Percentiles rank a stretch among this genome's conserved stretches.
These are phyloP conservation scores for Ferdinandea cuprea DNA, from an alignment of 2,888 invertebrate species.

Conservation along the genomic window DNA sequence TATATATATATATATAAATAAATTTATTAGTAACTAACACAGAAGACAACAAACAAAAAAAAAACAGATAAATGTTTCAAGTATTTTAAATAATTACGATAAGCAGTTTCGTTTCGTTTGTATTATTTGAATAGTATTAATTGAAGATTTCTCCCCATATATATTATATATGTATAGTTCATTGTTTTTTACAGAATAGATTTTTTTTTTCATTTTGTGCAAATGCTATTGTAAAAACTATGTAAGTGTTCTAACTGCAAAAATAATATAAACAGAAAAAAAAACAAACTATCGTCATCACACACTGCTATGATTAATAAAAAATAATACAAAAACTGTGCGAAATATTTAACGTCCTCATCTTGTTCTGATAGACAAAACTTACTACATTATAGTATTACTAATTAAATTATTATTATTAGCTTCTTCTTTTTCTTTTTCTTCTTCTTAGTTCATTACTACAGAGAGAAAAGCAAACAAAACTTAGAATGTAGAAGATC, in stretches of 20 bases:
- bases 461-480: slow-evolving; percentile 18
- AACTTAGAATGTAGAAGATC: slow-evolving; percentile 17
- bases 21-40: slow-evolving; percentile 67
- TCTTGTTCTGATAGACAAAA: slow-evolving; percentile 70
- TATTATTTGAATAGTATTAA: slow-evolving; percentile 73
- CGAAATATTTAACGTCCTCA: slow-evolving; percentile 71
- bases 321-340: slow-evolving; percentile 47
- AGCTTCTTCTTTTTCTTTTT: neutral
- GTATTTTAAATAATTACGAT: slow-evolving; percentile 63
- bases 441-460: slow-evolving; percentile 9
- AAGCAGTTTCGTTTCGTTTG: slow-evolving; percentile 58
- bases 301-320: slow-evolving; percentile 58
- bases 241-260: slow-evolving; percentile 49
- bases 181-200: slow-evolving; percentile 66
- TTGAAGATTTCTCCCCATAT: slow-evolving; percentile 57
- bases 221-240: slow-evolving; percentile 66
- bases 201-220: slow-evolving; percentile 54
- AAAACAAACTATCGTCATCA: slow-evolving; percentile 47
- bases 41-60: slow-evolving; percentile 46
- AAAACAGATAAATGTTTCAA: slow-evolving; percentile 72
- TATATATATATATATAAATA: slow-evolving; percentile 51
- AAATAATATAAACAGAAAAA: slow-evolving; percentile 9
- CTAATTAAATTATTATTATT: neutral
- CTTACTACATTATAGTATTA: slow-evolving; percentile 14
- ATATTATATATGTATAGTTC: slow-evolving; percentile 61